Conservation (phyloP, 1,140 invertebrate genomes). For the Philopotamus ludificatus region DNA sequence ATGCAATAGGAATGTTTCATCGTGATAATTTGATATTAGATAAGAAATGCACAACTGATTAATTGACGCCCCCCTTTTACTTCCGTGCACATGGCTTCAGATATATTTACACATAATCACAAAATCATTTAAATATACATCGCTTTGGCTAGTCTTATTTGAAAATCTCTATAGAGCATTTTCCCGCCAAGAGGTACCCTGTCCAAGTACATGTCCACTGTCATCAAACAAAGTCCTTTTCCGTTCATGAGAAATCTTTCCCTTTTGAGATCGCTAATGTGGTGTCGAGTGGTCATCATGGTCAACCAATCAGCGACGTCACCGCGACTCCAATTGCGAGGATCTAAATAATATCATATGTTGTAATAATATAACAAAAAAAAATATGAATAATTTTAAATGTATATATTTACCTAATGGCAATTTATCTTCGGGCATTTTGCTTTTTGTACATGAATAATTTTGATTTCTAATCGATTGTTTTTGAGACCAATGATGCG, state of each 20-base stretch:
- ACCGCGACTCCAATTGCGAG: conserved; percentile 65
- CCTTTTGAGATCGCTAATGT: conserved; percentile 56
- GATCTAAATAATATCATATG: conserved; percentile 55
- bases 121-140: conserved; percentile 39
- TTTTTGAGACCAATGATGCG: conserved; percentile 21
- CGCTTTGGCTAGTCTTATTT: conserved; percentile 50
- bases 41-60: too few relatives aligned
- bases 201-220: conserved; percentile 68
- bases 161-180: conserved; percentile 60
- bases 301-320: conserved; percentile 67
- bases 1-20: too few relatives aligned
- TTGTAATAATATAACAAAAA: neutral
- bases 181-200: conserved; percentile 69
- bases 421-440: conserved; percentile 3
- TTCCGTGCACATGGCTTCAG: too few relatives aligned
- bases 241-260: conserved; percentile 76
- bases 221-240: conserved; percentile 75
- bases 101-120: too few relatives aligned
- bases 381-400: neutral
- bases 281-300: conserved; percentile 60
- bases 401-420: conserved; percentile 3
- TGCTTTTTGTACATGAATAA: conserved; percentile 2
- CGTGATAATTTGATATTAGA: too few relatives aligned
- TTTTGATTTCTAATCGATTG: neutral
- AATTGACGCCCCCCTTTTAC: too few relatives aligned